Evolutionary conservation across 2,113 vertebrate genomes (phyloP).

Genomic region (Campylomormyrus numenius): DNA sequence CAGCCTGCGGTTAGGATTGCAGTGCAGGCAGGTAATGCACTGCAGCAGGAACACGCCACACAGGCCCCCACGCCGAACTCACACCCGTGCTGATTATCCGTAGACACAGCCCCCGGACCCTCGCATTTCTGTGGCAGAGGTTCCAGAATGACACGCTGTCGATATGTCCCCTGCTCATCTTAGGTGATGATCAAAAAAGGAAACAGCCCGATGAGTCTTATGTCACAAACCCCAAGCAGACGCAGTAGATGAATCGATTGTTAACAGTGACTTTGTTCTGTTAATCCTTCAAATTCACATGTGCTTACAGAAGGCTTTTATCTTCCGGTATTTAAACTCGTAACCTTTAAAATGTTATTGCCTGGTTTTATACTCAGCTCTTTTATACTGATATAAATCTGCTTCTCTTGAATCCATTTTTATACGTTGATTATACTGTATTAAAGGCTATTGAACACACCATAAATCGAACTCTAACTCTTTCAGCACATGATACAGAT

Average conservation of each 20-base stretch:
- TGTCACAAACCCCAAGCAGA: not conserved
- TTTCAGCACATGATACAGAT: not conserved
- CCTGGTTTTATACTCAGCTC: not conserved
- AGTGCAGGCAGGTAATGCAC: not conserved
- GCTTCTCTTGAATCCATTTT: not conserved
- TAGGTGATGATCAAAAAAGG: not conserved
- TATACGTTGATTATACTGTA: not conserved
- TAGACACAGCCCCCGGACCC: not conserved
- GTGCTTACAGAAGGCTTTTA: not conserved
- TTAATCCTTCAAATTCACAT: slow-evolving; percentile 12
- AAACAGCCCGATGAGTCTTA: not conserved
- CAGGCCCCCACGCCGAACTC: not conserved
- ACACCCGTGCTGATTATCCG: not conserved
- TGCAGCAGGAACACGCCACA: not conserved
- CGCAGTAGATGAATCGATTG: not conserved
- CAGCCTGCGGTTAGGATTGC: not conserved
- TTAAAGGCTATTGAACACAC: not conserved
- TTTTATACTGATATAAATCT: slow-evolving; percentile 4
- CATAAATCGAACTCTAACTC: not conserved
- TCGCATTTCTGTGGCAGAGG: not conserved
- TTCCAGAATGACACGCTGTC: not conserved
- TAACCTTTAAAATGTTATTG: not conserved
- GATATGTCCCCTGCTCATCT: not conserved
- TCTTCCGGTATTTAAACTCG: not conserved
- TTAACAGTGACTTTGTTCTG: not conserved